Evolutionary conservation across 2,888 invertebrate genomes (phyloP).

Genomic region (Hirudinaria manillensis): DNA sequence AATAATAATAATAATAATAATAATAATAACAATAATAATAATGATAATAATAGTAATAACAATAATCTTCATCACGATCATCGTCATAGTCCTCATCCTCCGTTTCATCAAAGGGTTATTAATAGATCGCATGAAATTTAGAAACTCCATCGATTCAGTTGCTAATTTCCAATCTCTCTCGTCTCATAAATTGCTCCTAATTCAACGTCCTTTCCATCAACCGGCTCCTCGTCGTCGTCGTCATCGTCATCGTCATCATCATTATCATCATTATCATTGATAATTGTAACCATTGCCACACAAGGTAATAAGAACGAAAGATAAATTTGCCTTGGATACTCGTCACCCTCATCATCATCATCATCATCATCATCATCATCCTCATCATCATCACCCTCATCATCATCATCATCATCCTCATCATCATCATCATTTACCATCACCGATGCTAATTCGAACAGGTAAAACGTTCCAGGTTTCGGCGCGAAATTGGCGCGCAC

Average conservation of each 20-base stretch:
- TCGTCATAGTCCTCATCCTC: not conserved
- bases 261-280: not conserved
- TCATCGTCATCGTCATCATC: not conserved
- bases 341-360: conserved; percentile 26
- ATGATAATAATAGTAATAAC: not conserved
- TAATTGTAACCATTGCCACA: no score
- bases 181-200: not conserved
- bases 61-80: not conserved
- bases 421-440: conserved; percentile 26
- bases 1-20: not conserved
- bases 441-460: not conserved
- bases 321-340: no score
- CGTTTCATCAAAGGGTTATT: not conserved
- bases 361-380: conserved; percentile 32
- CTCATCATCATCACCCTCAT: not conserved
- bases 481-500: conserved; percentile 5
- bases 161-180: conserved; percentile 10
- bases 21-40: not conserved
- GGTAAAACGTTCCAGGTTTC: not conserved
- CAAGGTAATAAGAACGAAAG: no score
- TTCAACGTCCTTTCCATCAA: not conserved
- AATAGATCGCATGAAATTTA: no score
- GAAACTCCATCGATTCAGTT: no score
- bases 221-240: conserved; percentile 1
- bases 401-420: conserved; percentile 30